Evolutionary conservation across 2,797 vertebrate species (phyloP).

Genomic region (Diplodus sargus): DNA sequence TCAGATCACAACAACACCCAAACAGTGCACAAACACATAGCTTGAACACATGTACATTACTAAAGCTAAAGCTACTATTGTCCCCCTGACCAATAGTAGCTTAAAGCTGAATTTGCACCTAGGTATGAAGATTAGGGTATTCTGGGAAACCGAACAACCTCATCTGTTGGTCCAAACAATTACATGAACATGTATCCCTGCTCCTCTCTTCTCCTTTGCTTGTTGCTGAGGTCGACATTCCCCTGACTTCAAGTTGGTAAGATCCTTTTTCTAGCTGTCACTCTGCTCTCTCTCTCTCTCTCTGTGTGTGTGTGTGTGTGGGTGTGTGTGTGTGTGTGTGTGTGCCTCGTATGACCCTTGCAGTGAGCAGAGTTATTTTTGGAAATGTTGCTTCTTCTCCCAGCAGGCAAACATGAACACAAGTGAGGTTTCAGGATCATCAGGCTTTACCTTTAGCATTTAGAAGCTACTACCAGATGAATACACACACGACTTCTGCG

Average conservation of each 20-base stretch:
- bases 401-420: conserved; percentile 16
- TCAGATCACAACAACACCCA: too few species aligned
- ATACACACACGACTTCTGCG: too few species aligned
- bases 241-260: neutral
- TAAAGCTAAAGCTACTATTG: too few species aligned
- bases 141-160: too few species aligned
- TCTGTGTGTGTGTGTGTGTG: too few species aligned
- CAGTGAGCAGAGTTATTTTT: conserved; percentile 43
- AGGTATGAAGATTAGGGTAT: too few species aligned
- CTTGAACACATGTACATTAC: too few species aligned
- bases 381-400: conserved; percentile 39
- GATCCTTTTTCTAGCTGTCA: conserved; percentile 20
- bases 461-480: neutral
- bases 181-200: neutral
- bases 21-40: too few species aligned
- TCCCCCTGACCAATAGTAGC: too few species aligned
- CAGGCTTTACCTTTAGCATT: conserved; percentile 41
- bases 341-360: conserved; percentile 1
- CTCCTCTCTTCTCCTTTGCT: neutral
- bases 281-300: neutral
- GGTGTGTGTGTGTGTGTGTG: neutral
- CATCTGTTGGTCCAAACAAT: too few species aligned
- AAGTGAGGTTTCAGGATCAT: conserved; percentile 41
- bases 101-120: too few species aligned
- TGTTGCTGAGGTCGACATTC: neutral